Base-by-base conservation (phyloP, 2,113 vertebrate genomes). In the Pluvialis apricaria region DNA sequence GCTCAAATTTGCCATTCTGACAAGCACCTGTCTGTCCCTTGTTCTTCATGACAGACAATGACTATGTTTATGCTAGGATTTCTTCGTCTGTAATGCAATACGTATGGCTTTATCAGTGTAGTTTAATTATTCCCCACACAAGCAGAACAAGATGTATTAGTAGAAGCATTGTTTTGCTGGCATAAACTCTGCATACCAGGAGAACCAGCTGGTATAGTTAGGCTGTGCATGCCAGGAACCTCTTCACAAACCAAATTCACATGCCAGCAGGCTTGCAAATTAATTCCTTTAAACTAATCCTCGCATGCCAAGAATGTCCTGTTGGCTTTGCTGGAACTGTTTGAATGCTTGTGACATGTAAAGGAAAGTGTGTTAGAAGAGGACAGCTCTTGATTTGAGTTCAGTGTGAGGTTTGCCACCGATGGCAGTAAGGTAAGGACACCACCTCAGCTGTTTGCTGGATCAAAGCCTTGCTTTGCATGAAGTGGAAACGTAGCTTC, bases 361-460 rank as follows among this genome's bases (percentile, higher is more conserved):
- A 72, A 57, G 9, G 19, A 4, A 44, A 10, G 13, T 2, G 12
- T 0, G 0, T 20, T 45, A 21, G 29, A 52, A 62, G 21, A 26
- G 13, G 24, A 38, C 19, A 58, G 52, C 26, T 58, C 44, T 78
- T 54, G 6, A 13, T 64, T 14, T 80, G 38, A 79, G 36, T 55
- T 52, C 15, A 40, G 13, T 11, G 16, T 38, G 68, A 79, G 16
- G n/a, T 64, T 86, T 66, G 36, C n/a, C 31, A 15, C 4, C 36
- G 49, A 24, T 34, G 6, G 64, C 5, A 9, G 11, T 38, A 38
- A 55, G 18, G 54, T 25, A 20, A 58, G n/a, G 81, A 62, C 22
- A 29, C 34, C 32, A 29, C 24, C 31, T 52, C 61, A 44, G 32
- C 29, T 55, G 57, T 62, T 49, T 58, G 31, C 24, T 1, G 3